Base-by-base conservation (phyloP, 2,797 vertebrate species). In the Trichosurus vulpecula region DNA sequence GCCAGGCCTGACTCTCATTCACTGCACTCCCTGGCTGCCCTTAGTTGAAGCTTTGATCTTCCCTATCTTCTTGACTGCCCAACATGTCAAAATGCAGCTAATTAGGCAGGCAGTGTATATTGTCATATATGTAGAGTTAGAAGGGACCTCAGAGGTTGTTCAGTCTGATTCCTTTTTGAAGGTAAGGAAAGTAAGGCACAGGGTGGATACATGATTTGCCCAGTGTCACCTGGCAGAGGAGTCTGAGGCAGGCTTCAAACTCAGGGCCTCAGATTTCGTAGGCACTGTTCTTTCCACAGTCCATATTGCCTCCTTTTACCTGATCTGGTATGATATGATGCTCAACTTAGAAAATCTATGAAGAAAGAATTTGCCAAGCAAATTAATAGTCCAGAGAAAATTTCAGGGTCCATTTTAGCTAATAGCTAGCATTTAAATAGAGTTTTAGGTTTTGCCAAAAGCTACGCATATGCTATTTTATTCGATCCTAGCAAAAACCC, bases 361-460 rank as follows among this genome's bases (percentile, higher is more conserved):
- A 3, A 51, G 74, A 51, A 91, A 1, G 55, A 93, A 94, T 92
- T 66, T 94, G 81, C 51, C 81, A 54, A 52, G 22, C n/a, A 90
- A 66, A 53, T 90, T 57, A 92, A 96, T 54, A 96, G 94, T 66
- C 10, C 53, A 95, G 56, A 95, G 87, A 94, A 89, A 90, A 90
- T 52, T 95, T 93, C 5, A 52, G 29, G 52, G 61, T 92, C 94
- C 94, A 94, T 74, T 57, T 96, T 97, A 87, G 41, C 8, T 51
- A 87, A 87, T 47, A 87, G 74, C 25, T 51, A 51, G 41, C 25
- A 27, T 87, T 87, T 87, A 81, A 74, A 47, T 66, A 74, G 14
- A 81, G 41, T 87, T 87, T 87, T 11, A 87, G 25, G n/a, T 27
- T 51, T 87, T 51, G 10, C 74, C 74, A 51, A 27, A 3, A 29